A percentile compares a stretch with the other conserved stretches of the same genome.
Evolutionary conservation across 2,113 vertebrate genomes (phyloP).

Genomic region (Ceyx melanurus): DNA sequence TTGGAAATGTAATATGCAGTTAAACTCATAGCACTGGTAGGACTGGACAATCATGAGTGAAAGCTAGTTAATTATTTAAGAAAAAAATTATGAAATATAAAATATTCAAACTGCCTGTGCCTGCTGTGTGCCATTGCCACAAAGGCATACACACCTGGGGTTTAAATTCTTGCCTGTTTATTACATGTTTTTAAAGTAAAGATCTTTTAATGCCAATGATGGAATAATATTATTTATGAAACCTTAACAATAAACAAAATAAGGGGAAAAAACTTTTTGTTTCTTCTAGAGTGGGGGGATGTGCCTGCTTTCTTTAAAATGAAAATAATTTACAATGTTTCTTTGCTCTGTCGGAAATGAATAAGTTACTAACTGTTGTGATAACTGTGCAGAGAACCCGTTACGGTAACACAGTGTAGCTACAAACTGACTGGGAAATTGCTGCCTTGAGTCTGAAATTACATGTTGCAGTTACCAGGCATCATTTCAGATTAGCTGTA

Average conservation of each 20-base stretch:
- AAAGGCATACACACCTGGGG: not conserved
- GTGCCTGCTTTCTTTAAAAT: not conserved
- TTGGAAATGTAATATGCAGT: not conserved
- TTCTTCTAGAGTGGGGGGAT: not conserved
- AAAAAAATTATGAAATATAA: slow-evolving; percentile 51
- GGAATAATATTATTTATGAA: not conserved
- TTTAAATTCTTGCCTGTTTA: slow-evolving; percentile 8
- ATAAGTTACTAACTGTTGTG: slow-evolving; percentile 48
- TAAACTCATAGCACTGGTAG: not conserved
- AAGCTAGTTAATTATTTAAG: slow-evolving; percentile 61
- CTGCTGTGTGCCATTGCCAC: not conserved
- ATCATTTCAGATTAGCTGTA: slow-evolving; percentile 55
- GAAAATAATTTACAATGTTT: not conserved
- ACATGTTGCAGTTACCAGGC: slow-evolving; percentile 70
- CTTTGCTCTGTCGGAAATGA: not conserved
- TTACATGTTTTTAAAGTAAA: not conserved
- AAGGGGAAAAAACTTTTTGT: not conserved
- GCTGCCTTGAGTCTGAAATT: slow-evolving; percentile 71
- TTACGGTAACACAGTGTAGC: slow-evolving; percentile 54
- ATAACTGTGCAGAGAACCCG: slow-evolving; percentile 50
- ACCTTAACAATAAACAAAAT: not conserved
- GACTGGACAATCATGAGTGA: slow-evolving; percentile 41
- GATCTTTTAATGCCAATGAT: not conserved
- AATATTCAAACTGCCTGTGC: slow-evolving; percentile 57
- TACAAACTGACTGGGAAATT: slow-evolving; percentile 75